Percentiles rank a stretch among this genome's conserved stretches.
Conservation (phyloP, 2,113 vertebrate genomes). For the Amblyopsis rosae region DNA sequence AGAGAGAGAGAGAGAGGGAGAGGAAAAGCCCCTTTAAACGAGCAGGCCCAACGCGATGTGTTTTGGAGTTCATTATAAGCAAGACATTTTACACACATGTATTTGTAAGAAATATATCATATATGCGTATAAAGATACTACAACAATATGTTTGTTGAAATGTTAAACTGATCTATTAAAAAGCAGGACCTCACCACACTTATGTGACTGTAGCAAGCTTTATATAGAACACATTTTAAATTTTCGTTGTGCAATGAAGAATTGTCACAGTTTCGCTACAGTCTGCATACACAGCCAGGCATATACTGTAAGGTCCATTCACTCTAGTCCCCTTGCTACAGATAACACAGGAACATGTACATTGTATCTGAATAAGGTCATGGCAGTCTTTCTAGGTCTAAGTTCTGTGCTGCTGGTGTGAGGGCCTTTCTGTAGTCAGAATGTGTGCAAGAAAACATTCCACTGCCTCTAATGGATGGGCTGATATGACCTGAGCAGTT, state of each 20-base stretch:
- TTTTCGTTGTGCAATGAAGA: too few species aligned
- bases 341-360: too few species aligned
- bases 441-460: conserved; percentile 65
- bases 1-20: conserved; percentile 58
- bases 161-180: conserved; percentile 13
- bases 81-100: conserved; percentile 11
- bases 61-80: conserved; percentile 55
- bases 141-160: conserved; percentile 13
- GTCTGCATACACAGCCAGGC: background rate
- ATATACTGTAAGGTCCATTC: conserved; percentile 27
- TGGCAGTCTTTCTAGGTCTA: too few species aligned
- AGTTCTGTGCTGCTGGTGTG: too few species aligned
- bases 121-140: too few species aligned
- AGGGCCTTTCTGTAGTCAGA: too few species aligned
- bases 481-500: conserved; percentile 70
- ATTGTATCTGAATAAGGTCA: too few species aligned
- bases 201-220: too few species aligned
- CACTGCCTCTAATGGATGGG: conserved; percentile 73
- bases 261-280: too few species aligned
- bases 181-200: too few species aligned
- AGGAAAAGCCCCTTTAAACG: conserved; percentile 63
- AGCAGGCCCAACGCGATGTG: conserved; percentile 49
- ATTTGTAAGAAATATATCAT: too few species aligned
- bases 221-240: too few species aligned
- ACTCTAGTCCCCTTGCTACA: background rate